phyloP scores from a whole-genome alignment of 2,888 invertebrate genomes.

The Pseudococcus viburni region DNA sequence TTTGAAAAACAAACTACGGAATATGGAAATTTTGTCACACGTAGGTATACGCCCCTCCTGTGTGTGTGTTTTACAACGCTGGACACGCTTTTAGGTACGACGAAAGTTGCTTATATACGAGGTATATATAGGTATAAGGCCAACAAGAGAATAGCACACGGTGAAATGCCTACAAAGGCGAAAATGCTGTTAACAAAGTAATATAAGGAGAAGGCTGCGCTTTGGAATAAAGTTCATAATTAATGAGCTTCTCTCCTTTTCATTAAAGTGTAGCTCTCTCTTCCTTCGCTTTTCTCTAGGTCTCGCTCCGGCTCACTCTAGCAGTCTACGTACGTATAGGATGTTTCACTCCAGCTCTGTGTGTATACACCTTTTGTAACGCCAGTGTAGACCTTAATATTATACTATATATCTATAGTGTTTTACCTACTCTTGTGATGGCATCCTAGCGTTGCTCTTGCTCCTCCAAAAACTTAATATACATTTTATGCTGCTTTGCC shows the following conservation, averaged over 20 bases:
- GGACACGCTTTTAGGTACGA: conserved; percentile 49
- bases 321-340: not conserved
- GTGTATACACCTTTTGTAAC: not conserved
- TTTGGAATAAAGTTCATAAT: conserved; percentile 64
- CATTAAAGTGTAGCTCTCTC: conserved; percentile 60
- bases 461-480: conserved; percentile 56
- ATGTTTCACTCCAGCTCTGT: not conserved
- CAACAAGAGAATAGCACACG: not conserved
- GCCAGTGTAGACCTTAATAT: conserved; percentile 11
- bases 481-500: conserved; percentile 42
- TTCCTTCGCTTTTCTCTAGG: not conserved
- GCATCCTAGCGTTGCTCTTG: not conserved
- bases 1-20: conserved; percentile 47
- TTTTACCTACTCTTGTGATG: conserved; percentile 8
- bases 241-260: conserved; percentile 66
- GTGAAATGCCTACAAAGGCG: conserved; percentile 61
- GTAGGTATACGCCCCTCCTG: not conserved
- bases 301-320: not conserved
- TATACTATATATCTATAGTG: not conserved
- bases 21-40: conserved; percentile 59
- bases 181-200: conserved; percentile 64
- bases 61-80: not conserved
- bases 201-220: conserved; percentile 63
- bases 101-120: conserved; percentile 26
- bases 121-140: not conserved